Base-by-base conservation (phyloP, 2,113 vertebrate genomes). In the Jaculus jaculus region DNA sequence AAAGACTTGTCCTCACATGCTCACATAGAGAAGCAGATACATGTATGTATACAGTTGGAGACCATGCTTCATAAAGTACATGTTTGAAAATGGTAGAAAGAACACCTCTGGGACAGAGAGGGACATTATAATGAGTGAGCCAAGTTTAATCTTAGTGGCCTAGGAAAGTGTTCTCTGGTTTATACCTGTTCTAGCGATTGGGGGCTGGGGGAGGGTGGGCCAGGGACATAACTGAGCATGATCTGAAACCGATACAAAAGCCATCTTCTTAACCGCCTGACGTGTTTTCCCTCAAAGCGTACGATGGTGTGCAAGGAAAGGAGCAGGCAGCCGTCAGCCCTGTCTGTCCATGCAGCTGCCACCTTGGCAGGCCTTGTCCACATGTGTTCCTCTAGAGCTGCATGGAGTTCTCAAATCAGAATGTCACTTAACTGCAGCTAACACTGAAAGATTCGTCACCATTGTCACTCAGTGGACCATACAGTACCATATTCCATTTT, bases 401-500 rank as follows among this genome's bases (percentile, higher is more conserved):
- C 87, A n/a, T 30, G 47, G 71, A 54, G n/a, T n/a, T 21, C 68
- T 72, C 5, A 54, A 65, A 28, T 90, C n/a, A 24, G 0, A 65
- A 18, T 80, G 60, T 34, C 9, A 68, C 7, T 42, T 15, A 28
- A 3, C 51, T 23, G 7, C 32, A 28, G 13, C 68, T 84, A 39
- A 60, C 58, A 39, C 13, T n/a, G 26, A 42, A 66, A n/a, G 47
- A 51, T 24, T 1, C 2, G 3, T 17, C 91, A 30, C 89, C 86
- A 13, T 71, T 75, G 39, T 78, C 16, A 73, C 93, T 88, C 96
- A 96, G 84, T 94, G 98, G 97, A 47, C n/a, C n/a, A n/a, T n/a
- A n/a, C 96, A 94, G 97, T 97, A 92, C 74, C 96, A 97, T 93
- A 95, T 80, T 73, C 80, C 81, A 79, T 72, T 95, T 84, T 96